Percentiles rank a stretch among this genome's conserved stretches.
phyloP scores from a whole-genome alignment of 1,140 invertebrate species.

The Diorhabda sublineata region DNA sequence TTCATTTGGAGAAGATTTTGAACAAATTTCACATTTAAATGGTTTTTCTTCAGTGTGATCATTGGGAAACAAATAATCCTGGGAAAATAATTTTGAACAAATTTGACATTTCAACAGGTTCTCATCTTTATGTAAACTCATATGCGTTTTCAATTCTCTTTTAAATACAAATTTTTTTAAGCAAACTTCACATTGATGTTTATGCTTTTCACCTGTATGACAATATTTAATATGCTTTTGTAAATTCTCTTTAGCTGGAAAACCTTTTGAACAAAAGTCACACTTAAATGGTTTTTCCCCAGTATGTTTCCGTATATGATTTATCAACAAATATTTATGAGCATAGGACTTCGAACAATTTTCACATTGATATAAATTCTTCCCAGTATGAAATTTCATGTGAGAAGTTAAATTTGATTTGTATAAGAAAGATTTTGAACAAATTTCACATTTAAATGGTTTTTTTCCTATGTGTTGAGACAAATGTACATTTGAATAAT shows the following conservation, averaged over 20 bases:
- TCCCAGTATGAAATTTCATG: conserved; percentile 27
- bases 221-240: too few species aligned
- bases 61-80: too few species aligned
- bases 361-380: conserved; percentile 50
- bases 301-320: conserved; percentile 49
- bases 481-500: not conserved
- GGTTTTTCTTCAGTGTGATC: too few species aligned
- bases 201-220: conserved; percentile 51
- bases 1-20: too few species aligned
- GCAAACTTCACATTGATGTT: conserved; percentile 51
- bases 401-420: too few species aligned
- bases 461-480: too few species aligned
- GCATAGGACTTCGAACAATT: conserved; percentile 51
- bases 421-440: too few species aligned
- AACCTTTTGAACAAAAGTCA: too few species aligned
- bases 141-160: conserved; percentile 28
- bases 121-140: conserved; percentile 62
- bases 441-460: too few species aligned
- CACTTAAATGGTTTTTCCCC: too few species aligned
- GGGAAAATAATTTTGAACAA: conserved; percentile 52
- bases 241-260: too few species aligned
- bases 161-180: conserved; percentile 46
- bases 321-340: conserved; percentile 52
- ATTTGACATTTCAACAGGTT: conserved; percentile 66
- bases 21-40: too few species aligned